Conservation (phyloP, 23 tunicate species). For the Clavelina lepadiformis region DNA sequence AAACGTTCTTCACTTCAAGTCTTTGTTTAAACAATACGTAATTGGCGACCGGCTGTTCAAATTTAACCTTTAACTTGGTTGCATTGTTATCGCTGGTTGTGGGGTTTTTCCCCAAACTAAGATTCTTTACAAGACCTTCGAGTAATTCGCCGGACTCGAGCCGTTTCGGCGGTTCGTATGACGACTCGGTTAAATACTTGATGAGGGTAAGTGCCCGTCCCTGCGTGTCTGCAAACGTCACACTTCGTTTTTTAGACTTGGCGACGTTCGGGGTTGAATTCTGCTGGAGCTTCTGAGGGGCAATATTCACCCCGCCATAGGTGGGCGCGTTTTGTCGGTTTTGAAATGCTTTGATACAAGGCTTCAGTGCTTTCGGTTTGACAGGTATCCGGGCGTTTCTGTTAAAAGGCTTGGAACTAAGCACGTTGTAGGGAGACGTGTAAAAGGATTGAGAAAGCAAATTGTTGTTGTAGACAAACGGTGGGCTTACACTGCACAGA, state of each 20-base stretch:
- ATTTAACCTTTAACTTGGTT: slow-evolving; percentile 34
- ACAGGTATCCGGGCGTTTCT: background rate
- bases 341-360: background rate
- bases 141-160: slow-evolving; percentile 27
- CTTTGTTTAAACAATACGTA: slow-evolving; percentile 56
- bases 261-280: background rate
- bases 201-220: slow-evolving; percentile 53
- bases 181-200: slow-evolving; percentile 66
- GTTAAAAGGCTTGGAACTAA: background rate
- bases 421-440: background rate
- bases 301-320: too few relatives aligned
- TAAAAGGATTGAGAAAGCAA: background rate
- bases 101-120: too few relatives aligned
- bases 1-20: slow-evolving; percentile 40
- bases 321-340: too few relatives aligned
- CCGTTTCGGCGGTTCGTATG: slow-evolving; percentile 66
- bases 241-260: slow-evolving; percentile 27
- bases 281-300: too few relatives aligned
- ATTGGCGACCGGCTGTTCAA: slow-evolving; percentile 74
- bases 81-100: background rate
- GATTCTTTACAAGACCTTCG: slow-evolving; percentile 21
- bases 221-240: slow-evolving; percentile 87
- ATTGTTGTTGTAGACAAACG: background rate
- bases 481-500: background rate
- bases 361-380: too few relatives aligned